phyloP scores from a whole-genome alignment of 2,888 invertebrate genomes.

The Molanna angustata region DNA sequence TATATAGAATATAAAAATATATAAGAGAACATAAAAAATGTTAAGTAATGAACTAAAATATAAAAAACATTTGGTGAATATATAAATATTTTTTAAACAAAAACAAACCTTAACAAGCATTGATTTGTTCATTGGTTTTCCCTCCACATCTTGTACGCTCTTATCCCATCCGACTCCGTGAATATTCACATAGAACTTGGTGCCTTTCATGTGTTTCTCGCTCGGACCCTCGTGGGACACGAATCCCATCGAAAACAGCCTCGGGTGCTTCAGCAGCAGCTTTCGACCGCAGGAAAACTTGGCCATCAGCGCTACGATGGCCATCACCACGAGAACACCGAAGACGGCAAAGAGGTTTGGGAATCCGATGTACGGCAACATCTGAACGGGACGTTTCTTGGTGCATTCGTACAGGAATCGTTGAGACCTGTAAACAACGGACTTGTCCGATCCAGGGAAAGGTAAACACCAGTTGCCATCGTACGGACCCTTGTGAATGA shows the following conservation, averaged over 20 bases:
- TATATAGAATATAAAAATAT: too few relatives aligned
- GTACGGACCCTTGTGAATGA: slow-evolving; percentile 50
- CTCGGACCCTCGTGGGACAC: slow-evolving; percentile 66
- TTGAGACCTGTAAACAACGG: slow-evolving; percentile 81
- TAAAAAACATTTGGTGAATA: too few relatives aligned
- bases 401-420: slow-evolving; percentile 66
- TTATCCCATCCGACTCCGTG: slow-evolving; percentile 76
- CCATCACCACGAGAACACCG: slow-evolving; percentile 53
- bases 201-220: slow-evolving; percentile 57
- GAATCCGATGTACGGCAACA: slow-evolving; percentile 69
- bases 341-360: slow-evolving; percentile 44
- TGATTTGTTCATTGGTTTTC: slow-evolving; percentile 58
- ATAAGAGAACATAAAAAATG: too few relatives aligned
- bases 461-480: slow-evolving; percentile 63
- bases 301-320: slow-evolving; percentile 60
- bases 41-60: too few relatives aligned
- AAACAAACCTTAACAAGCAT: slow-evolving; percentile 68
- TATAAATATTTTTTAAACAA: too few relatives aligned
- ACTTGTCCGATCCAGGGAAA: slow-evolving; percentile 80
- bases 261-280: slow-evolving; percentile 37
- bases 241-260: slow-evolving; percentile 48
- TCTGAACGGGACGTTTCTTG: slow-evolving; percentile 73
- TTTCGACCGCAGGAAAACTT: slow-evolving; percentile 39
- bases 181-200: slow-evolving; percentile 66
- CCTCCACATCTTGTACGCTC: slow-evolving; percentile 47